Evolutionary conservation across 2,113 vertebrate genomes (phyloP).

Genomic region (Triplophysa tibetana): DNA sequence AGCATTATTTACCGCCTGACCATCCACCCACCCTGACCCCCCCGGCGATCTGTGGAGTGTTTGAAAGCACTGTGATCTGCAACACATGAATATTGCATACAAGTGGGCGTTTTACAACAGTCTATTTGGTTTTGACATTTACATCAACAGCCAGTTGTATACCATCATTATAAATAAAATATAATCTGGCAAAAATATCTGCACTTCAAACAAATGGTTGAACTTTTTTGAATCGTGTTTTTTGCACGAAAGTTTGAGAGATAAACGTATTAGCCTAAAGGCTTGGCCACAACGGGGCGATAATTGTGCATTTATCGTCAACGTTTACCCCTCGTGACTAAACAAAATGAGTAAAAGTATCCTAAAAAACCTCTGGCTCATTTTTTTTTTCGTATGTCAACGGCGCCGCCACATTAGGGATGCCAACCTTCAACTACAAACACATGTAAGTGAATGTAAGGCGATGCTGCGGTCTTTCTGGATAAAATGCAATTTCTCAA

Average conservation of each 20-base stretch:
- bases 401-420: no score
- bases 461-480: no score
- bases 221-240: conserved; percentile 52
- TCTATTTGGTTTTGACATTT: conserved; percentile 60
- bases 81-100: conserved; percentile 67
- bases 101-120: conserved; percentile 60
- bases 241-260: conserved; percentile 10
- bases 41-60: conserved; percentile 33
- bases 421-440: no score
- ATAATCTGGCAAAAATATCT: conserved; percentile 54
- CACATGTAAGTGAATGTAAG: no score
- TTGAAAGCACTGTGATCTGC: conserved; percentile 56
- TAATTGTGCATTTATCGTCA: no score
- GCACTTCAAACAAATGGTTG: conserved; percentile 28
- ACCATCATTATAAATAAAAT: conserved; percentile 68
- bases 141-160: conserved; percentile 61
- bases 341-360: no score
- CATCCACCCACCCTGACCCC: background rate
- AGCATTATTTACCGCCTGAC: conserved; percentile 26
- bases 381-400: no score
- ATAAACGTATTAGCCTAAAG: background rate
- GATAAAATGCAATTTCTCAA: no score
- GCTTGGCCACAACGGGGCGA: no score
- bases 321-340: no score
- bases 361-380: no score